phyloP scores from a whole-genome alignment of 2,888 invertebrate genomes.

The Piscicola geometra region DNA sequence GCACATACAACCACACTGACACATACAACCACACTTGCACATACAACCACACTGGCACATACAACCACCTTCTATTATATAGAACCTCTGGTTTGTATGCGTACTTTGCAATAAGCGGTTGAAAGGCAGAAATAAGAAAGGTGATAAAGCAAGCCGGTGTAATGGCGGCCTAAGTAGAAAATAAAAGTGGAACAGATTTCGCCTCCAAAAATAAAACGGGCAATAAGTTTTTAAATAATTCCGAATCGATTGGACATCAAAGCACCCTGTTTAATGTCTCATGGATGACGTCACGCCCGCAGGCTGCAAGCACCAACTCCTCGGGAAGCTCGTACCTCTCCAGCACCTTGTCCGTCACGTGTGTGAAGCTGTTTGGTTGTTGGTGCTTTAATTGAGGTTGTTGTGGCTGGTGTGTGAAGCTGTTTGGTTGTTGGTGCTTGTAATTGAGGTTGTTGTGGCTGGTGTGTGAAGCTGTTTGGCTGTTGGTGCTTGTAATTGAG shows the following conservation, averaged over 20 bases:
- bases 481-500: not conserved
- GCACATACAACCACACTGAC: too few species aligned
- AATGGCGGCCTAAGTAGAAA: not conserved
- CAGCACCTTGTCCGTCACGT: conserved; percentile 45
- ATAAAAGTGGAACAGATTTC: not conserved
- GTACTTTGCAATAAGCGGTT: not conserved
- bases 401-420: not conserved
- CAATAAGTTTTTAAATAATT: not conserved
- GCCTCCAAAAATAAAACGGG: not conserved
- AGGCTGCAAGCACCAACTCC: conserved; percentile 46
- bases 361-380: conserved; percentile 25
- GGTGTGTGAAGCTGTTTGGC: not conserved
- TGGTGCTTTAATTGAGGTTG: not conserved
- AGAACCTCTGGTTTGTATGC: too few species aligned
- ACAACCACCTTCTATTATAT: too few species aligned
- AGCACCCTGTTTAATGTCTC: conserved; percentile 41
- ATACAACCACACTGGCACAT: too few species aligned
- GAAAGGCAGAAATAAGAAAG: too few species aligned
- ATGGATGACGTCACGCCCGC: conserved; percentile 47
- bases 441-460: not conserved
- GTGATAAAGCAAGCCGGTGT: not conserved
- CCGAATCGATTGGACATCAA: not conserved
- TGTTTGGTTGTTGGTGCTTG: not conserved
- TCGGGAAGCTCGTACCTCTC: conserved; percentile 51
- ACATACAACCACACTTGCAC: too few species aligned